Conservation (phyloP, 2,888 invertebrate genomes). For the Sesia apiformis region DNA sequence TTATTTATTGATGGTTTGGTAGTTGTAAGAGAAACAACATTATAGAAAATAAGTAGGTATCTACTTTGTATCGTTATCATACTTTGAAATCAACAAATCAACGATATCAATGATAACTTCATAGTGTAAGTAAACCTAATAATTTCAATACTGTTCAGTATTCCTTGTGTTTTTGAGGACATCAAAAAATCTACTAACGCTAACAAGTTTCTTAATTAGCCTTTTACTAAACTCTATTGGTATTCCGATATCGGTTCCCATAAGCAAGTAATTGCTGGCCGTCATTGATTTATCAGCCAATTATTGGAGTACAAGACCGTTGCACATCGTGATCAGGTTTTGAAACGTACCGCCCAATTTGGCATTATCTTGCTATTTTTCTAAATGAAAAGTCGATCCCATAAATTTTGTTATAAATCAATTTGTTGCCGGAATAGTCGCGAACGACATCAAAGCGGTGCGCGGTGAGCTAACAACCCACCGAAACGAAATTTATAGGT, state of each 20-base stretch:
- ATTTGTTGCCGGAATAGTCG: conserved; percentile 8
- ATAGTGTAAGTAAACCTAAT: too few species aligned
- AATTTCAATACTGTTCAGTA: too few species aligned
- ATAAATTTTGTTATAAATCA: conserved; percentile 28
- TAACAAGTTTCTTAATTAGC: not conserved
- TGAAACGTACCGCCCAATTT: conserved; percentile 19
- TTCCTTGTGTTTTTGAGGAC: too few species aligned
- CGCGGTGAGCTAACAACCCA: conserved; percentile 9
- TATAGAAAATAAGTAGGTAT: too few species aligned
- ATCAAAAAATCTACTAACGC: not conserved
- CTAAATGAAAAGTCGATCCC: conserved; percentile 21
- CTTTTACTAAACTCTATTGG: not conserved
- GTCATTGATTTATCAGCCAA: conserved; percentile 11
- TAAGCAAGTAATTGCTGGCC: not conserved
- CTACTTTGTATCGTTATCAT: too few species aligned
- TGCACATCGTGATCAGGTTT: conserved; percentile 7
- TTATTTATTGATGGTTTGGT: too few species aligned
- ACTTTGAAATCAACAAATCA: too few species aligned
- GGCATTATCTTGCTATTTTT: conserved; percentile 17
- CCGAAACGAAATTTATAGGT: conserved; percentile 26
- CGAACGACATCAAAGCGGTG: conserved; percentile 17
- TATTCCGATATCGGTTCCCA: not conserved
- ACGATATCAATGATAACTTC: too few species aligned
- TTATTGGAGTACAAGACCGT: conserved; percentile 13
- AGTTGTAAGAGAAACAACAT: too few species aligned